These are phyloP conservation scores for Allacma fusca DNA, from an alignment of 2,888 invertebrate genomes.

Conservation along the genomic window DNA sequence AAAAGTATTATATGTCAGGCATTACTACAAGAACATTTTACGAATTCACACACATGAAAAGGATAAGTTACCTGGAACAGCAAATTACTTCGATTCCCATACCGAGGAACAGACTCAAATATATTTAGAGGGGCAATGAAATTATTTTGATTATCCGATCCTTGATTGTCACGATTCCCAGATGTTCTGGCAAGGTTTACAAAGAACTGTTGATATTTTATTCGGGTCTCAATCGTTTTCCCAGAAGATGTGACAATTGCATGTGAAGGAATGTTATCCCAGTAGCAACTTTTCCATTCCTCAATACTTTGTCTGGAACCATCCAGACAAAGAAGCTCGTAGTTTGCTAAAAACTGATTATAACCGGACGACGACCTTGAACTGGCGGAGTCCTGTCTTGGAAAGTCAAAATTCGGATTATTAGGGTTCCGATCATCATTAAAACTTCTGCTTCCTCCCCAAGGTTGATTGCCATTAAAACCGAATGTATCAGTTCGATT, in stretches of 20 bases:
- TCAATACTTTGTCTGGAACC: slow-evolving; percentile 75
- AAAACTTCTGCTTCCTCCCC: not conserved
- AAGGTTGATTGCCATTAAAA: not conserved
- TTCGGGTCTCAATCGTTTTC: slow-evolving; percentile 69
- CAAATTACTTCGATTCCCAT: slow-evolving; percentile 76
- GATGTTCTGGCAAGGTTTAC: slow-evolving; percentile 44
- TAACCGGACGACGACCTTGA: slow-evolving; percentile 21
- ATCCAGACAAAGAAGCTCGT: slow-evolving; percentile 83
- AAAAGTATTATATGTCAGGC: not conserved
- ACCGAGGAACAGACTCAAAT: slow-evolving; percentile 76
- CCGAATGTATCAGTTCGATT: not conserved
- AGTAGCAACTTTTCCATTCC: slow-evolving; percentile 79
- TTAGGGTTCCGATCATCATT: slow-evolving; percentile 10
- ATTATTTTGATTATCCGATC: slow-evolving; percentile 19
- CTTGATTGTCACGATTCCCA: not conserved
- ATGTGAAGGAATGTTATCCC: slow-evolving; percentile 85
- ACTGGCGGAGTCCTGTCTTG: not conserved
- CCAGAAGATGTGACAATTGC: slow-evolving; percentile 88
- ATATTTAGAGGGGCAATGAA: slow-evolving; percentile 70
- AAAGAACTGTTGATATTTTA: slow-evolving; percentile 64
- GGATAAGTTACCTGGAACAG: slow-evolving; percentile 79
- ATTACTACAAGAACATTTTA: no score
- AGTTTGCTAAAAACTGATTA: slow-evolving; percentile 68
- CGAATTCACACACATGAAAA: no score
- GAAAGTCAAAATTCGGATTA: not conserved